Percentiles rank a stretch among this genome's conserved stretches.
Conservation (phyloP, 2,113 vertebrate genomes). For the Rhinogobius similis region DNA sequence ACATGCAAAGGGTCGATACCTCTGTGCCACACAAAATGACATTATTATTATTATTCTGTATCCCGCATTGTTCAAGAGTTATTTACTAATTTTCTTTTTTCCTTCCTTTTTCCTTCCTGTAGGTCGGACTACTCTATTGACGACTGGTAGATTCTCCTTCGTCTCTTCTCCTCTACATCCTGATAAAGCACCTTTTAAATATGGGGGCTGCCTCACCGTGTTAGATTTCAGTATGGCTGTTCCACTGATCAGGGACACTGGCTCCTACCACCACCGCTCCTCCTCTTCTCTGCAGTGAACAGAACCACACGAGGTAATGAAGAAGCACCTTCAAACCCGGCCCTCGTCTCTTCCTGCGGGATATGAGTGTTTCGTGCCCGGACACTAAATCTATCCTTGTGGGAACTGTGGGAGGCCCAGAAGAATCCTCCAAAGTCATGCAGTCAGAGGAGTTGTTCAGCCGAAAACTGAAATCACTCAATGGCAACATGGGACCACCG, state of each 20-base stretch:
- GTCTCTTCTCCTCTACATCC: slow-evolving; percentile 63
- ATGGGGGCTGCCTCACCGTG: slow-evolving; percentile 40
- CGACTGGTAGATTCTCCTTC: slow-evolving; percentile 48
- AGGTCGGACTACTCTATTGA: slow-evolving; percentile 13
- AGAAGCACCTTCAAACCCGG: slow-evolving; percentile 55
- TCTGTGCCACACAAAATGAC: too few relatives aligned
- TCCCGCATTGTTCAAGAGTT: background rate
- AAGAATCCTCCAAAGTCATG: slow-evolving; percentile 85
- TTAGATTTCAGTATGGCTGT: slow-evolving; percentile 68
- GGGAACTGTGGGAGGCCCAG: slow-evolving; percentile 81
- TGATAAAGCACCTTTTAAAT: slow-evolving; percentile 56
- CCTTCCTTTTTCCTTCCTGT: background rate
- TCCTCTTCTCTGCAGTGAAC: slow-evolving; percentile 51
- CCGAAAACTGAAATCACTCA: slow-evolving; percentile 91
- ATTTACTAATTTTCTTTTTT: background rate
- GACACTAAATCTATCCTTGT: slow-evolving; percentile 82
- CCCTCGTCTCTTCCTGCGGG: slow-evolving; percentile 69
- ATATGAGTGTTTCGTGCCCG: slow-evolving; percentile 87
- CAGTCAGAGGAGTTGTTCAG: slow-evolving; percentile 93
- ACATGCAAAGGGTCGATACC: too few relatives aligned
- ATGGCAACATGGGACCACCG: slow-evolving; percentile 86
- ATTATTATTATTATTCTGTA: too few relatives aligned
- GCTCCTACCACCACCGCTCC: slow-evolving; percentile 11
- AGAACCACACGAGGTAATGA: slow-evolving; percentile 74
- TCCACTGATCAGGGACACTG: slow-evolving; percentile 52